Evolutionary conservation across 2,888 invertebrate species (phyloP).

Genomic region (Pecten maximus): DNA sequence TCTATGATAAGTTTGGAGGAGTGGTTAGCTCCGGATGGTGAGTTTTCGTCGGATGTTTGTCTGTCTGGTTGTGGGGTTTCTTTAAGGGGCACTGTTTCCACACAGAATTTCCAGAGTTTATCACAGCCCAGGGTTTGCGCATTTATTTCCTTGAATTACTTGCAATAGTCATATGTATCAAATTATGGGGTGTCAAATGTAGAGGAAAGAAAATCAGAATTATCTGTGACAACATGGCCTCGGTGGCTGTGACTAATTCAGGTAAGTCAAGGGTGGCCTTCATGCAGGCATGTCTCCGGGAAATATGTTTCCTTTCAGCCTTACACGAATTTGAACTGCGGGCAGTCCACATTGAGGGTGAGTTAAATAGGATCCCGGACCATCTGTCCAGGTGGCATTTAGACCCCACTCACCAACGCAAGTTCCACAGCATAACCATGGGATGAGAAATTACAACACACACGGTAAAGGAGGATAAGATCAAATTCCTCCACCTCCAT

Average conservation of each 20-base stretch:
- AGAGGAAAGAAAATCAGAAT: not conserved
- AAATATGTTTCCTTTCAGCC: not conserved
- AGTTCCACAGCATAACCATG: no score
- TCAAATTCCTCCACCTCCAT: no score
- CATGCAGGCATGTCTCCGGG: slow-evolving; percentile 36
- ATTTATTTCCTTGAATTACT: slow-evolving; percentile 37
- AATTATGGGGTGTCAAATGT: not conserved
- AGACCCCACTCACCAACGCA: no score
- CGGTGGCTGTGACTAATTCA: not conserved
- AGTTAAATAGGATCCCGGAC: not conserved
- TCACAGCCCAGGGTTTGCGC: not conserved
- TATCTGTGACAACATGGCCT: not conserved
- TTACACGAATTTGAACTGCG: no score
- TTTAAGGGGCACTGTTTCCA: slow-evolving; percentile 12
- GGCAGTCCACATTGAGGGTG: not conserved
- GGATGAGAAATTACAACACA: no score
- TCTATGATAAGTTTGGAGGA: slow-evolving; percentile 36
- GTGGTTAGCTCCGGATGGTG: slow-evolving; percentile 40
- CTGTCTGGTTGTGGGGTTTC: slow-evolving; percentile 36
- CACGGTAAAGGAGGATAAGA: no score
- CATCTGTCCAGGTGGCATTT: not conserved
- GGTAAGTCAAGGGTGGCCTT: not conserved
- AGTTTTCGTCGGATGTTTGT: slow-evolving; percentile 37
- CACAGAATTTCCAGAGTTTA: slow-evolving; percentile 3
- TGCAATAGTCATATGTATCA: slow-evolving; percentile 31